Percentiles rank a stretch among this genome's conserved stretches.
Conservation (phyloP, 1,140 invertebrate genomes). For the Augochlora pura region DNA sequence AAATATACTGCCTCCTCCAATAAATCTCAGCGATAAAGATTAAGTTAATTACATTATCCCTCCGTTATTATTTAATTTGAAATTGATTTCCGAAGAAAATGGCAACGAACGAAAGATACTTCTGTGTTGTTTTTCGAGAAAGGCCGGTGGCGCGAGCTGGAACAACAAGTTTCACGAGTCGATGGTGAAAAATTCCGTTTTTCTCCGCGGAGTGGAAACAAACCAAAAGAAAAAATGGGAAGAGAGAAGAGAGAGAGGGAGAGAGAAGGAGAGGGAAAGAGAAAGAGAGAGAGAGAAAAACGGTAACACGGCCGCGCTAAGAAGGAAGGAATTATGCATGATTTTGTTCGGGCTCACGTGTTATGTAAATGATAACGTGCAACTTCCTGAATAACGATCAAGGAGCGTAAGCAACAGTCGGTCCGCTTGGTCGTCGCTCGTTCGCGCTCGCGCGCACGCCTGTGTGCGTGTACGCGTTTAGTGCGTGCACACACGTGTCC, state of each 20-base stretch:
- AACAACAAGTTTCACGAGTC: background rate
- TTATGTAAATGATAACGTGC: conserved; percentile 65
- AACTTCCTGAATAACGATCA: conserved; percentile 65
- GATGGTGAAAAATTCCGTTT: background rate
- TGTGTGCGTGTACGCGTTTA: too few relatives aligned
- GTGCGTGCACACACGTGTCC: too few relatives aligned
- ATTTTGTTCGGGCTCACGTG: conserved; percentile 47
- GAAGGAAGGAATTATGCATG: conserved; percentile 48
- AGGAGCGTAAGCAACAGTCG: conserved; percentile 54
- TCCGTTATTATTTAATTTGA: too few relatives aligned
- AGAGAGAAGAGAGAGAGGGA: background rate
- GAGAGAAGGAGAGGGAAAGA: background rate
- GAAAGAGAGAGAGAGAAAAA: conserved; percentile 6
- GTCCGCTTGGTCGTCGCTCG: conserved; percentile 8
- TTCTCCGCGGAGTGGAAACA: too few relatives aligned
- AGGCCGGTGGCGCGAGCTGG: too few relatives aligned
- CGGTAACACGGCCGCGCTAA: conserved; percentile 30
- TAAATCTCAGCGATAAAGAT: too few relatives aligned
- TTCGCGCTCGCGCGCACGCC: background rate
- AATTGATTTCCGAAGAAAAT: too few relatives aligned
- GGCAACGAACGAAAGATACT: too few relatives aligned
- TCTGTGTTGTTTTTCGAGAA: too few relatives aligned
- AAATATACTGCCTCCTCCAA: too few relatives aligned
- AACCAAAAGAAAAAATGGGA: too few relatives aligned
- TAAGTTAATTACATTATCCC: too few relatives aligned